phyloP scores from a whole-genome alignment of 1,140 invertebrate species.

The Leguminivora glycinivorella region DNA sequence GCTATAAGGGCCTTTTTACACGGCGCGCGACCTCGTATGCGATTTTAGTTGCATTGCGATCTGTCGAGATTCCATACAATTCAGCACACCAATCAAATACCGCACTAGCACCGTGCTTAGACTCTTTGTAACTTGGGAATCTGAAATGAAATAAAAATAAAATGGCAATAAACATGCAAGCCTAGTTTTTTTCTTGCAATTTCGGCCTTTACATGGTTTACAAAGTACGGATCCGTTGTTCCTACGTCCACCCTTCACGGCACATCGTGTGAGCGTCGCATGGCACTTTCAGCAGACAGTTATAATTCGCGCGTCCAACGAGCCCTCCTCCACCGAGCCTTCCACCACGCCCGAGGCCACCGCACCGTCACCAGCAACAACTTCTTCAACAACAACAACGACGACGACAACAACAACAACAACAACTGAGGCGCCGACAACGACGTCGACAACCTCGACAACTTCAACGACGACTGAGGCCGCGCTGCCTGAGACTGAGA shows the following conservation, averaged over 20 bases:
- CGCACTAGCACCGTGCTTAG: no score
- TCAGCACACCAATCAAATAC: no score
- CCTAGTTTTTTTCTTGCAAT: no score
- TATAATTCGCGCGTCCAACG: slow-evolving; percentile 68
- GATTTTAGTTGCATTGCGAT: no score
- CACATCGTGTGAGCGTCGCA: slow-evolving; percentile 74
- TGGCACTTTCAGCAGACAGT: slow-evolving; percentile 77
- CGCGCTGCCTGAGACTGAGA: slow-evolving; percentile 51
- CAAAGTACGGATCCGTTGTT: no score
- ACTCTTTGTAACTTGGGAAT: no score
- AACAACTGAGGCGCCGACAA: slow-evolving; percentile 38
- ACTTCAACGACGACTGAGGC: slow-evolving; percentile 39
- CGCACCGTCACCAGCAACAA: slow-evolving; percentile 20
- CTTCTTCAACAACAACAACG: slow-evolving; percentile 48
- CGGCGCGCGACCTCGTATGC: no score
- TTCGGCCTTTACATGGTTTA: no score
- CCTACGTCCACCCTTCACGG: slow-evolving; percentile 51
- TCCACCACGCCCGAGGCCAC: slow-evolving; percentile 40
- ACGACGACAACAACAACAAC: slow-evolving; percentile 46
- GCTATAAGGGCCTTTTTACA: no score
- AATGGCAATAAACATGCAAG: no score
- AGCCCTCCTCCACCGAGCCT: slow-evolving; percentile 50
- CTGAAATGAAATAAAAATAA: no score
- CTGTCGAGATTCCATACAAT: no score
- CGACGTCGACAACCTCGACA: slow-evolving; percentile 38